These are phyloP conservation scores for Gymnoscopelus braueri DNA, from an alignment of 2,797 vertebrate genomes.

Conservation along the genomic window DNA sequence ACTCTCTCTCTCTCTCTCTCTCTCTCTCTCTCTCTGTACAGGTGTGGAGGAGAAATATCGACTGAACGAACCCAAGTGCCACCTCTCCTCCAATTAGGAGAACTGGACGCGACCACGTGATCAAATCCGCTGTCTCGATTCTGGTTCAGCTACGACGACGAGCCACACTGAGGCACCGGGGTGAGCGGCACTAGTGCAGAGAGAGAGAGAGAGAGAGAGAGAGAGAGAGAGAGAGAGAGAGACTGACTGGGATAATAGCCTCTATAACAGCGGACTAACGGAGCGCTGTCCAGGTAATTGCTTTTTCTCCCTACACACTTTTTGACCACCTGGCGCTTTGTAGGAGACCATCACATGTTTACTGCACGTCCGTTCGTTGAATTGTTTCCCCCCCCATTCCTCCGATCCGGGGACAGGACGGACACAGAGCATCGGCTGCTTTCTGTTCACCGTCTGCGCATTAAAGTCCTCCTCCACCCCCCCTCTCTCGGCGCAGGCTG, in stretches of 20 bases:
- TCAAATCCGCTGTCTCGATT: constrained; percentile 74
- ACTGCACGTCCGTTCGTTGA: constrained; percentile 1
- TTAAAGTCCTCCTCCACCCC: constrained; percentile 40
- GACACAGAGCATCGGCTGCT: constrained; percentile 48
- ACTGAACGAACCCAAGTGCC: constrained; percentile 11
- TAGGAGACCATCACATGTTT: background rate
- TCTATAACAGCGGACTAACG: constrained; percentile 34
- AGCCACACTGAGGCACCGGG: no score
- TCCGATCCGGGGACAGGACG: constrained; percentile 63
- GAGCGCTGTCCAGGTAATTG: constrained; percentile 64
- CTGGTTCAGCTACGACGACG: constrained; percentile 49
- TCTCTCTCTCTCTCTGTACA: constrained; percentile 48
- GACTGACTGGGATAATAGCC: constrained; percentile 36
- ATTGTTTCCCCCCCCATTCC: constrained; percentile 37
- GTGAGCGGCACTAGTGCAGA: no score
- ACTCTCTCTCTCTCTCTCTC: background rate
- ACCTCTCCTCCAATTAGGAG: constrained; percentile 77
- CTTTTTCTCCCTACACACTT: background rate
- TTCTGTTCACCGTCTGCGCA: constrained; percentile 58
- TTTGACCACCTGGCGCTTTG: background rate
- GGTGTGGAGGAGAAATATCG: constrained; percentile 57
- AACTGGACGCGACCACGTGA: constrained; percentile 76
- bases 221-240: constrained; percentile 4
- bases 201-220: background rate
- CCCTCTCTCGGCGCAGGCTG: constrained; percentile 27